Conservation (phyloP, 2,797 vertebrate genomes). For the Salmo trutta region DNA sequence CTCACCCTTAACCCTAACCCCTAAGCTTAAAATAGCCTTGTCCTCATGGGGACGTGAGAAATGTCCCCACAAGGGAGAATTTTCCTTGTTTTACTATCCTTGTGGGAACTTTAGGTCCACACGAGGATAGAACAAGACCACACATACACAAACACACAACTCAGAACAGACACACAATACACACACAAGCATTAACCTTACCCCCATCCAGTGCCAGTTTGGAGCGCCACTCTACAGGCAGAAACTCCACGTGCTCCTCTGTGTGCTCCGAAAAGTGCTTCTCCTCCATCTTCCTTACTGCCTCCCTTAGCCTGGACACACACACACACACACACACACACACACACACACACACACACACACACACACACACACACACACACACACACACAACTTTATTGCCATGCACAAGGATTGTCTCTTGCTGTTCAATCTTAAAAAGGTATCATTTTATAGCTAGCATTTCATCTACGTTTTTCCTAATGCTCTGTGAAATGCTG, state of each 20-base stretch:
- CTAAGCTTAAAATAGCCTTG: no score
- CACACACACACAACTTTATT: not conserved
- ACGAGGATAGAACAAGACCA: no score
- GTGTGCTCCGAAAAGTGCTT: constrained; percentile 90
- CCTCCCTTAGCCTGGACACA: constrained; percentile 88
- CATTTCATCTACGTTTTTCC: not conserved
- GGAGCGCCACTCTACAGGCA: constrained; percentile 97
- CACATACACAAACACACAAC: not conserved
- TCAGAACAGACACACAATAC: not conserved
- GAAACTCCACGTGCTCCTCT: constrained; percentile 92
- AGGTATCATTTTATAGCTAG: not conserved
- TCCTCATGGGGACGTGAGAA: no score
- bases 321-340: constrained; percentile 13
- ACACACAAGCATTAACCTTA: constrained; percentile 49
- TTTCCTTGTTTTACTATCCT: no score
- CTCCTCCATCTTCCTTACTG: constrained; percentile 95
- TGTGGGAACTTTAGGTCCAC: no score
- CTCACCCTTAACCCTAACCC: no score
- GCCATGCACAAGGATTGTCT: not conserved
- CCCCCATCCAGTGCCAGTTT: constrained; percentile 96
- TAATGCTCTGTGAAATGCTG: not conserved
- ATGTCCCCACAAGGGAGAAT: no score
- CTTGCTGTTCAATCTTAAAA: not conserved
- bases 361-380: constrained; percentile 19
- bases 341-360: not conserved